A percentile compares a stretch with the other conserved stretches of the same genome.
These are phyloP conservation scores for Manduca sexta DNA, from an alignment of 1,140 invertebrate species.

Conservation along the genomic window DNA sequence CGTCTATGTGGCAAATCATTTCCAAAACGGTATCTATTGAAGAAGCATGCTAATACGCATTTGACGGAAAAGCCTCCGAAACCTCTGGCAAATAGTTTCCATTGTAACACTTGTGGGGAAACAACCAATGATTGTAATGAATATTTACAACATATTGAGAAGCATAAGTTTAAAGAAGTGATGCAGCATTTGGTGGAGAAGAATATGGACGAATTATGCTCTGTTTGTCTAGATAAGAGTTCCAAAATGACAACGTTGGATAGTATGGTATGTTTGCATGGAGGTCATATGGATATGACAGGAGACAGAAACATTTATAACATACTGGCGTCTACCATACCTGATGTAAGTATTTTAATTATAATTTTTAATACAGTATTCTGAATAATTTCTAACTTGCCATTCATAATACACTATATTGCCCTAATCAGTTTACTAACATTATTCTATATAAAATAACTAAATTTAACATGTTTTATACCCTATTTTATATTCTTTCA, in stretches of 20 bases:
- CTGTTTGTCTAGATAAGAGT: conserved; percentile 44
- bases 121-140: conserved; percentile 22
- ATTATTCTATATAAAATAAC: too few species aligned
- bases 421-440: too few species aligned
- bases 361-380: not conserved
- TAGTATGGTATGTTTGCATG: conserved; percentile 43
- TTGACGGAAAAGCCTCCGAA: not conserved
- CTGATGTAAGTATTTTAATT: conserved; percentile 45
- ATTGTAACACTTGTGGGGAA: conserved; percentile 41
- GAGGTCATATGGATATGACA: conserved; percentile 40
- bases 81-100: conserved; percentile 17
- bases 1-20: conserved; percentile 55
- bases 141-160: conserved; percentile 57
- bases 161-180: conserved; percentile 55
- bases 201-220: conserved; percentile 43
- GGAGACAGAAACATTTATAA: conserved; percentile 40
- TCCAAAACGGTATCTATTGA: conserved; percentile 37
- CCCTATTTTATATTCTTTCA: too few species aligned
- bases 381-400: not conserved
- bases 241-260: conserved; percentile 31
- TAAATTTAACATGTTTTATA: too few species aligned
- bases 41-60: conserved; percentile 31
- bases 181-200: conserved; percentile 43
- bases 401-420: too few species aligned
- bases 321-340: conserved; percentile 42